These are phyloP conservation scores for Ceratosolen fusciceps DNA, from an alignment of 1,140 invertebrate genomes.

Conservation along the genomic window DNA sequence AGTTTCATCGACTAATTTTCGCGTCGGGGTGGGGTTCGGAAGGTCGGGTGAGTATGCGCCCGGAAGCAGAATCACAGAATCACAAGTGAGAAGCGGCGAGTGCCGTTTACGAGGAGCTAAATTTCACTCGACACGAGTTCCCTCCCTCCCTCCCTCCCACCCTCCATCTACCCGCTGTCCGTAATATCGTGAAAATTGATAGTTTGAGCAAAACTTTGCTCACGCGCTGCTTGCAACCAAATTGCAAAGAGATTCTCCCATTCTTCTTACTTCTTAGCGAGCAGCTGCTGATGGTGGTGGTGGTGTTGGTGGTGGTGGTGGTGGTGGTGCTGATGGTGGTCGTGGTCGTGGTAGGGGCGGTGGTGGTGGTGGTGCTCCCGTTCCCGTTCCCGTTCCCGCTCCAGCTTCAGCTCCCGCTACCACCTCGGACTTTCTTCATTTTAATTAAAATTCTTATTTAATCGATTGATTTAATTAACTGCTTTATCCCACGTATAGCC, in stretches of 20 bases:
- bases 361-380: too few relatives aligned
- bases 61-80: constrained; percentile 36
- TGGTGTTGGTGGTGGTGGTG: too few relatives aligned
- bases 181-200: constrained; percentile 43
- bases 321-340: too few relatives aligned
- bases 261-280: neutral
- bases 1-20: constrained; percentile 49
- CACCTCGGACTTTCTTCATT: neutral
- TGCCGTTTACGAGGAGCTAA: constrained; percentile 41
- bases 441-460: neutral
- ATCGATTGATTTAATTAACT: neutral
- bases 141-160: too few relatives aligned
- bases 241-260: constrained; percentile 7
- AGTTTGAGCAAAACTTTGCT: constrained; percentile 27
- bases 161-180: too few relatives aligned
- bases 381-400: too few relatives aligned
- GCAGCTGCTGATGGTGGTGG: too few relatives aligned
- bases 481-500: neutral
- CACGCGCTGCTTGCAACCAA: neutral
- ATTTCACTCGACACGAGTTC: constrained; percentile 19
- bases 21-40: constrained; percentile 12
- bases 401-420: too few relatives aligned
- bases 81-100: constrained; percentile 19
- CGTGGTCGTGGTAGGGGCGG: too few relatives aligned
- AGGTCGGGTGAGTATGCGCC: constrained; percentile 19